Evolutionary conservation across 2,113 vertebrate species (phyloP).

Genomic region (Azemiops feae): DNA sequence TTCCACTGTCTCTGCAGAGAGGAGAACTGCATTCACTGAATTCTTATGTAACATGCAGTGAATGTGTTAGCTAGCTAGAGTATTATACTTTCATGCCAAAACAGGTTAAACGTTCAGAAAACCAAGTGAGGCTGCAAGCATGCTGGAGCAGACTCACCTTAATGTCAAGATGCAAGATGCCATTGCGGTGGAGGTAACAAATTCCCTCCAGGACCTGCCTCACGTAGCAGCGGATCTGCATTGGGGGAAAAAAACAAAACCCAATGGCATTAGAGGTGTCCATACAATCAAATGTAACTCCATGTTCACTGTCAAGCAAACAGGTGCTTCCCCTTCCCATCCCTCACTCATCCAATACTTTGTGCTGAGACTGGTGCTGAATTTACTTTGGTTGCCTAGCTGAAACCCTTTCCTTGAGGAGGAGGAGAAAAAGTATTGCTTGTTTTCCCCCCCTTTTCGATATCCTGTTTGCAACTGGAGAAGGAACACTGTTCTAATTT

Average conservation of each 20-base stretch:
- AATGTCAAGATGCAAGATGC: conserved; percentile 90
- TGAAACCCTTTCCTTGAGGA: background rate
- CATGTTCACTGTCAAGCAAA: background rate
- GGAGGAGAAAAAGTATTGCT: background rate
- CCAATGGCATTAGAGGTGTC: background rate
- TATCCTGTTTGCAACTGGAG: background rate
- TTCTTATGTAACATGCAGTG: background rate
- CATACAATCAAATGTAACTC: background rate
- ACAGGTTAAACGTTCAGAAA: background rate
- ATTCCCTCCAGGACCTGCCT: conserved; percentile 88
- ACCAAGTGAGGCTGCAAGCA: background rate
- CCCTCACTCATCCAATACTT: background rate
- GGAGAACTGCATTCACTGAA: too few relatives aligned
- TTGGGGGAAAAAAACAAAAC: conserved; percentile 14
- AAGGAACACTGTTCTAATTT: background rate
- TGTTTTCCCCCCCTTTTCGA: background rate
- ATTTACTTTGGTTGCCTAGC: background rate
- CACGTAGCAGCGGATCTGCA: conserved; percentile 85
- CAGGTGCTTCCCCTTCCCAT: background rate
- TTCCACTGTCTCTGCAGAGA: background rate
- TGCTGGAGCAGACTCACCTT: conserved; percentile 74
- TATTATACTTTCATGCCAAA: background rate
- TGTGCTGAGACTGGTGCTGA: background rate
- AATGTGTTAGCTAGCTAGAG: background rate
- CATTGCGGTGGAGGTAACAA: conserved; percentile 85